These are phyloP conservation scores for Triops cancriformis DNA, from an alignment of 1,140 invertebrate species.

Conservation along the genomic window DNA sequence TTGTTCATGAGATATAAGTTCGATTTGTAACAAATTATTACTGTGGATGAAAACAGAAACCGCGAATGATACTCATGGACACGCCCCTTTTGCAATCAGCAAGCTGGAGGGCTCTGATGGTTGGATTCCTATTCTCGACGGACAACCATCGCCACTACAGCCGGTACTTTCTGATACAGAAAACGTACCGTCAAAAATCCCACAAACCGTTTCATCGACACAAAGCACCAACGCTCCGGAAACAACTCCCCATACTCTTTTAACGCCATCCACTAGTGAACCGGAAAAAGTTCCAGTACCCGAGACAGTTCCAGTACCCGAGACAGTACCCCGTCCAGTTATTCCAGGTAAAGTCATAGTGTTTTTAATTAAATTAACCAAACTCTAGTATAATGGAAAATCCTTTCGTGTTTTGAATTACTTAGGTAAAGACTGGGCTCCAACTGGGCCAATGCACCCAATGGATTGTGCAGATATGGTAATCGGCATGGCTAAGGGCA, in stretches of 20 bases:
- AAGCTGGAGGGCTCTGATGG: conserved; percentile 19
- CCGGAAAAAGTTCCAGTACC: conserved; percentile 32
- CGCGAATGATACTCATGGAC: neutral
- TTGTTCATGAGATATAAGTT: too few relatives aligned
- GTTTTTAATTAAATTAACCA: neutral
- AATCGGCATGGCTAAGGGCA: conserved; percentile 72
- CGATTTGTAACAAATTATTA: too few relatives aligned
- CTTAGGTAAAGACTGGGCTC: conserved; percentile 40
- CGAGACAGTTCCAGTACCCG: conserved; percentile 30
- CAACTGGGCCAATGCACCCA: conserved; percentile 71
- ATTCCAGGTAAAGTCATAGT: neutral
- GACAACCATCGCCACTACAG: neutral
- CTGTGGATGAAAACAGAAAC: neutral
- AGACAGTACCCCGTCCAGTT: conserved; percentile 30
- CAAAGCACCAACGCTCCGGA: conserved; percentile 36
- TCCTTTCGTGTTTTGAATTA: neutral
- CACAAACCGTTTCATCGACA: conserved; percentile 36
- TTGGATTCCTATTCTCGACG: conserved; percentile 22
- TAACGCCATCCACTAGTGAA: conserved; percentile 35
- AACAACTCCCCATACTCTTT: conserved; percentile 39
- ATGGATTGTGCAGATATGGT: conserved; percentile 96
- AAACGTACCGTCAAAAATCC: neutral
- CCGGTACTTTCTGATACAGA: neutral
- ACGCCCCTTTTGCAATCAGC: neutral
- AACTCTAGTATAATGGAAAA: neutral